Base-by-base conservation (phyloP, 2,113 vertebrate species). In the Rhinogobius similis region DNA sequence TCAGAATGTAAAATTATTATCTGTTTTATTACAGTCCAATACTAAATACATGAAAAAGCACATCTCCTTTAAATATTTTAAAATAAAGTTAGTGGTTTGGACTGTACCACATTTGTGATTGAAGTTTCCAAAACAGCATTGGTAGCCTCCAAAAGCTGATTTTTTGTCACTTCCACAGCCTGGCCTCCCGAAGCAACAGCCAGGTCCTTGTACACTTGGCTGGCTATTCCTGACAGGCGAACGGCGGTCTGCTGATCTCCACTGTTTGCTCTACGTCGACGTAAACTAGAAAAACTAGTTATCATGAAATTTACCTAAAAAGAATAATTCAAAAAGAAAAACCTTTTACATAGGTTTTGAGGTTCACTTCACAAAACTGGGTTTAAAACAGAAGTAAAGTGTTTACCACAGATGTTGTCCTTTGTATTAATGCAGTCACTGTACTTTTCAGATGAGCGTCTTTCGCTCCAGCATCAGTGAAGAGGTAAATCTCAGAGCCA, bases 401-500 rank as follows among this genome's bases (percentile, higher is more conserved):
- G 56, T 32, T 50, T 50, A 83, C 81, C 41, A 44, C 68, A 21
- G 82, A 71, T 27, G 50, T 43, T 27, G 77, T 84, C 52, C 48
- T 53, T 68, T 84, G 39, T 0, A 76, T 81, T 16, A 84, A 69
- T 20, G 82, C 75, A 0, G 7, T 64, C 48, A 87, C 58, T 21
- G 71, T 21, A 13, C 16, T 68, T 32, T 27, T 48, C 32, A 84
- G 67, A 23, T 70, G 8, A 0, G 13, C 8, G 43, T 87, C 85
- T 29, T 82, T 84, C 18, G 79, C 62, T n/a, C 62, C 4, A 14
- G 71, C 72, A 62, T 87, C 85, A n/a, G 85, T 84, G 46, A 84
- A 87, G n/a, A 87, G 44, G 44, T 80, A 87, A 44, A 87, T 84
- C 38, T 84, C 63, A 56, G 82, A 82, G 26, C 50, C 62, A 38